These are phyloP conservation scores for Magallana gigas DNA, from an alignment of 1,140 invertebrate genomes.

Conservation along the genomic window DNA sequence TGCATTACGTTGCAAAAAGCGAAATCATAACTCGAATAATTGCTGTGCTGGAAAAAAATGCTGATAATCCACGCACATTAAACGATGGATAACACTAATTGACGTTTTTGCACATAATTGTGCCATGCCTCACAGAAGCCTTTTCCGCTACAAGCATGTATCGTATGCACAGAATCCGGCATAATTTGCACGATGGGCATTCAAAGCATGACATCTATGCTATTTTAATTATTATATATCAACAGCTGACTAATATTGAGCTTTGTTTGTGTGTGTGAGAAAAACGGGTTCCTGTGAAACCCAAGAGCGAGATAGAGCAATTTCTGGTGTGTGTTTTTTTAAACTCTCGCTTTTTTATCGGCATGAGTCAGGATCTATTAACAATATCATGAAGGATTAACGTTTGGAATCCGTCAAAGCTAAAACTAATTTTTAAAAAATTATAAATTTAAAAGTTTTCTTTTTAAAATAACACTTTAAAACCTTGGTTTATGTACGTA, in stretches of 20 bases:
- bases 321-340: not conserved
- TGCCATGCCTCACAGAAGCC: not conserved
- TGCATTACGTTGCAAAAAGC: not conserved
- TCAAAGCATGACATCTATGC: conserved; percentile 22
- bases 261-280: conserved; percentile 8
- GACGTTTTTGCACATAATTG: not conserved
- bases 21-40: conserved; percentile 4
- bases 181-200: conserved; percentile 17
- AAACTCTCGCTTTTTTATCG: not conserved
- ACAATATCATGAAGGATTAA: too few relatives aligned
- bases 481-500: too few relatives aligned
- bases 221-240: conserved; percentile 23
- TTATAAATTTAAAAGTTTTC: too few relatives aligned
- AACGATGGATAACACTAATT: conserved; percentile 7
- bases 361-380: not conserved
- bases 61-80: not conserved
- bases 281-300: conserved; percentile 13
- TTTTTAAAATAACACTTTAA: too few relatives aligned
- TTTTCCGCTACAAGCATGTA: not conserved
- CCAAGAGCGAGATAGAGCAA: not conserved
- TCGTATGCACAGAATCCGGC: not conserved
- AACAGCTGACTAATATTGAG: conserved; percentile 23
- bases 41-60: not conserved
- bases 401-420: too few relatives aligned
- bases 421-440: too few relatives aligned